phyloP scores from a whole-genome alignment of 1,140 invertebrate genomes.

The Drosophila parabipectinata region DNA sequence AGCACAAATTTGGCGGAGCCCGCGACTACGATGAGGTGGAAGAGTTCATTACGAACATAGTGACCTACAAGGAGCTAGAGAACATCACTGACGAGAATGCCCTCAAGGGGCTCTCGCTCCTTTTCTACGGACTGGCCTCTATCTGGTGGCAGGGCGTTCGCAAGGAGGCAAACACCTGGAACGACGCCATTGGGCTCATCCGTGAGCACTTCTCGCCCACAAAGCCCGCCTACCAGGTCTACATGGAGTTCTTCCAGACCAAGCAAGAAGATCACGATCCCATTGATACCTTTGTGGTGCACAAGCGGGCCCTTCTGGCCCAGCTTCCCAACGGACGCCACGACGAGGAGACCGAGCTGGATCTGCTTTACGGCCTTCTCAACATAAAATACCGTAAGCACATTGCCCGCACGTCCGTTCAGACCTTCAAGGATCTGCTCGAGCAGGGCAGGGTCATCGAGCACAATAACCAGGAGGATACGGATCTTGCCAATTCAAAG shows the following conservation, averaged over 20 bases:
- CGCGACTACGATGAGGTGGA: conserved; percentile 75
- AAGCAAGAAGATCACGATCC: conserved; percentile 62
- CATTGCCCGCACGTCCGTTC: conserved; percentile 59
- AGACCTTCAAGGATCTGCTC: conserved; percentile 68
- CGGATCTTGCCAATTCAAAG: conserved; percentile 17
- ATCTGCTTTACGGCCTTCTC: conserved; percentile 77
- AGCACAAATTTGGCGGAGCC: conserved; percentile 56
- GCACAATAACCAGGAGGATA: conserved; percentile 64
- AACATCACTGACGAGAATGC: conserved; percentile 81
- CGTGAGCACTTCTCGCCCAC: conserved; percentile 75
- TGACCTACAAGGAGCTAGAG: conserved; percentile 74
- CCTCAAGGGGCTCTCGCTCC: conserved; percentile 81
- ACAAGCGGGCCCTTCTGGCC: conserved; percentile 77
- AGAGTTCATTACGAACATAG: conserved; percentile 70
- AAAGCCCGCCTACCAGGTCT: conserved; percentile 76
- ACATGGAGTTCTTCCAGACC: conserved; percentile 75
- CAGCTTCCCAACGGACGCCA: conserved; percentile 74
- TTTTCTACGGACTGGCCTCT: conserved; percentile 81
- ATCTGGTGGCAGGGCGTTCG: conserved; percentile 85
- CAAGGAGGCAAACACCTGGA: conserved; percentile 75
- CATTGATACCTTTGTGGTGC: conserved; percentile 77
- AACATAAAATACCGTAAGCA: conserved; percentile 77
- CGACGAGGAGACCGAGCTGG: conserved; percentile 75
- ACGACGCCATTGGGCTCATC: conserved; percentile 66
- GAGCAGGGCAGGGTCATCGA: conserved; percentile 78